Conservation (phyloP, 1,140 invertebrate species). For the Oncopeltus fasciatus region DNA sequence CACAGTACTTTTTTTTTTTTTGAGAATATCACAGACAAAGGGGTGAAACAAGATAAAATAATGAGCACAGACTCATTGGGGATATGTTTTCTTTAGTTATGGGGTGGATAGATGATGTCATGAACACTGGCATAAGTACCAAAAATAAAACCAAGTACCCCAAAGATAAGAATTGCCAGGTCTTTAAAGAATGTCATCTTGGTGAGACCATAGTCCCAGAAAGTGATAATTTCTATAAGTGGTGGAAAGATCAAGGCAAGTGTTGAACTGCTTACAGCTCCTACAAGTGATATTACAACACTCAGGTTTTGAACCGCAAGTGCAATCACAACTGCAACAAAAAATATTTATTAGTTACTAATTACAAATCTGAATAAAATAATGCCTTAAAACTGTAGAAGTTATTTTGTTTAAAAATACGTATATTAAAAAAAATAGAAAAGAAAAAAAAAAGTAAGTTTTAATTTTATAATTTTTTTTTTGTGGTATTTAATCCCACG, state of each 20-base stretch:
- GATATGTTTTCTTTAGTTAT: background rate
- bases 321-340: slow-evolving; percentile 59
- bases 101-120: slow-evolving; percentile 36
- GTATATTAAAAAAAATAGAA: too few species aligned
- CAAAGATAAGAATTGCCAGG: slow-evolving; percentile 52
- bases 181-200: slow-evolving; percentile 54
- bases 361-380: background rate
- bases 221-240: slow-evolving; percentile 73
- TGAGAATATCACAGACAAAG: background rate
- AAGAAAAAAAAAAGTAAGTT: too few species aligned
- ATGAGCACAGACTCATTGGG: background rate
- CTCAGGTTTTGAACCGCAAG: slow-evolving; percentile 73
- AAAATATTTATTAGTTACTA: too few species aligned
- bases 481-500: too few species aligned
- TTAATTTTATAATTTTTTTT: too few species aligned
- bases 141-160: slow-evolving; percentile 56
- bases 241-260: slow-evolving; percentile 84
- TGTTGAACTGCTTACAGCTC: slow-evolving; percentile 75
- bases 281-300: slow-evolving; percentile 78
- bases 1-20: too few species aligned
- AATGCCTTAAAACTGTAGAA: too few species aligned
- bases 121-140: slow-evolving; percentile 63
- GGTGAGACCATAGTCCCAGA: slow-evolving; percentile 47
- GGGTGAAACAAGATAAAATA: background rate
- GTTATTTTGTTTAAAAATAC: background rate